These are phyloP conservation scores for Parus major DNA, from an alignment of 2,113 vertebrate species.

Conservation along the genomic window DNA sequence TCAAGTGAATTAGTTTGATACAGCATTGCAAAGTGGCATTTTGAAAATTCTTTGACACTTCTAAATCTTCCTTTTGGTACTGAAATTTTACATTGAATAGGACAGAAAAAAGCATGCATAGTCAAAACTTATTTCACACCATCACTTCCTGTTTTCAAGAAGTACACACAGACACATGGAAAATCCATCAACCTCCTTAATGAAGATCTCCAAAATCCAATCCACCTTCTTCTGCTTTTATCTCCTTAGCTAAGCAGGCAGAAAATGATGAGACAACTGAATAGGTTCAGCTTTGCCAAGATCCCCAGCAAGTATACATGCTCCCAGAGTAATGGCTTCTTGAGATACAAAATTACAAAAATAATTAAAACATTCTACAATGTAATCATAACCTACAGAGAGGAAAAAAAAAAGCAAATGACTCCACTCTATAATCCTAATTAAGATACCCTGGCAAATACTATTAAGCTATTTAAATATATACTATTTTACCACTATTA, in stretches of 20 bases:
- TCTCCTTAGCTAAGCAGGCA: neutral
- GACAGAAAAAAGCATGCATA: neutral
- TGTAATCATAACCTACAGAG: neutral
- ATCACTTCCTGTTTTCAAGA: neutral
- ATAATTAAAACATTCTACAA: neutral
- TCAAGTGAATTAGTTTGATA: neutral
- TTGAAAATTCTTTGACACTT: neutral
- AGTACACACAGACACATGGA: neutral
- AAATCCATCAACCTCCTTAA: neutral
- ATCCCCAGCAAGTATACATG: neutral
- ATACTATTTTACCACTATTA: neutral
- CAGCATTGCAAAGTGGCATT: neutral
- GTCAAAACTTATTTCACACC: neutral
- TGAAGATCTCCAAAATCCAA: neutral
- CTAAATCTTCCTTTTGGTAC: neutral
- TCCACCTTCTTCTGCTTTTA: neutral
- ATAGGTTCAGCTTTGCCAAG: neutral
- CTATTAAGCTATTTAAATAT: neutral
- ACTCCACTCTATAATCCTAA: neutral
- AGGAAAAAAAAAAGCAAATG: accelerated
- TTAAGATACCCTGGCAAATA: neutral
- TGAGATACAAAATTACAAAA: neutral
- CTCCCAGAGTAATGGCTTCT: neutral
- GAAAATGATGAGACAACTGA: neutral
- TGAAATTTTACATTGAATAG: neutral